Conservation (phyloP, 2,888 invertebrate genomes). For the Trichogramma dendrolimi region DNA sequence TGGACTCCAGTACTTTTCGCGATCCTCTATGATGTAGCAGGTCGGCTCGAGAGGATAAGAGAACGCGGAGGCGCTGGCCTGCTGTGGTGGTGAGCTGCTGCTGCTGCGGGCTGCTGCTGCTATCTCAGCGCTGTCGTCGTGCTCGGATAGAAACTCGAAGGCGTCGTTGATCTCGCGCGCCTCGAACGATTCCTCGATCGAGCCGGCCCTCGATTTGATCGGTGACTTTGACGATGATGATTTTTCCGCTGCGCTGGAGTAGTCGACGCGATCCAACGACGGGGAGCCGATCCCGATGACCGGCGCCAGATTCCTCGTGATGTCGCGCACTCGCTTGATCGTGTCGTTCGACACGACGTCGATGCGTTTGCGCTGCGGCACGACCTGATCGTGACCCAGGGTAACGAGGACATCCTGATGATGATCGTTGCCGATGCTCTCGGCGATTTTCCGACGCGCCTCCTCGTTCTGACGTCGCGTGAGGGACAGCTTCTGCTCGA, state of each 20-base stretch:
- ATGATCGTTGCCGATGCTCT: slow-evolving; percentile 19
- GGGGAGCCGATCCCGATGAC: slow-evolving; percentile 36
- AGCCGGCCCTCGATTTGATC: slow-evolving; percentile 5
- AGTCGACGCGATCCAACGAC: background rate
- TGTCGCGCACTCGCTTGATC: slow-evolving; percentile 47
- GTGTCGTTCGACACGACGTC: slow-evolving; percentile 50
- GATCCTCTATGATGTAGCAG: slow-evolving; percentile 24
- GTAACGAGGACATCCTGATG: slow-evolving; percentile 41
- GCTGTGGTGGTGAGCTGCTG: background rate
- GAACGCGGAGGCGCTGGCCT: background rate
- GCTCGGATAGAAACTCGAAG: slow-evolving; percentile 45
- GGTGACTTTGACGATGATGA: background rate
- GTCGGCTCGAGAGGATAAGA: slow-evolving; percentile 34
- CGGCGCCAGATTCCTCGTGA: slow-evolving; percentile 47
- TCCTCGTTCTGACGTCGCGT: slow-evolving; percentile 39
- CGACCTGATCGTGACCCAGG: slow-evolving; percentile 47
- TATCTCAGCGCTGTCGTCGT: slow-evolving; percentile 39
- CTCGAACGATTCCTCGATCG: slow-evolving; percentile 32
- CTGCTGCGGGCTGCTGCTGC: slow-evolving; percentile 34
- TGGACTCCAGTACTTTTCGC: background rate
- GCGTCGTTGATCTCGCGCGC: slow-evolving; percentile 45
- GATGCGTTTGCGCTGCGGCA: slow-evolving; percentile 45
- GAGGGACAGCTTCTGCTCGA: slow-evolving; percentile 47
- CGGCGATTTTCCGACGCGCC: slow-evolving; percentile 27
- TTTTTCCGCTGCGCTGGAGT: background rate